A percentile compares a stretch with the other conserved stretches of the same genome.
These are phyloP conservation scores for Leucoraja ocellata DNA, from an alignment of 2,797 vertebrate species.

Conservation along the genomic window DNA sequence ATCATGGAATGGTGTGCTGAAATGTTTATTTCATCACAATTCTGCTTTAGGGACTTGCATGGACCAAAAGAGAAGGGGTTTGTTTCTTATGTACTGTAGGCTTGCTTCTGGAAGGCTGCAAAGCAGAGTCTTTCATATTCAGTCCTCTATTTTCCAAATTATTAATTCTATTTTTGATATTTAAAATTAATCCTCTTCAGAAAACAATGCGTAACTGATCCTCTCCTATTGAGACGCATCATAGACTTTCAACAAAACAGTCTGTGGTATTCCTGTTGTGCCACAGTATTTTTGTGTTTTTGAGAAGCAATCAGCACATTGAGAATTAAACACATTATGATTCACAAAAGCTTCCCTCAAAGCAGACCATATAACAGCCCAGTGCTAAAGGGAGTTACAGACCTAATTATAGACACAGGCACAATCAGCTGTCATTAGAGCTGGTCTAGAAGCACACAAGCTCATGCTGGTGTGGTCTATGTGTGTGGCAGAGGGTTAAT, in stretches of 20 bases:
- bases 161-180: not conserved
- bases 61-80: not conserved
- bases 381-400: not conserved
- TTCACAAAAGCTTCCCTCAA: not conserved
- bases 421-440: constrained; percentile 11
- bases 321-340: constrained; percentile 19
- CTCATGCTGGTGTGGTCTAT: constrained; percentile 1
- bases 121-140: no score
- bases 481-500: not conserved
- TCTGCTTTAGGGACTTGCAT: not conserved
- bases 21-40: not conserved
- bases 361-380: not conserved
- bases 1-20: not conserved
- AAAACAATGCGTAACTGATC: not conserved
- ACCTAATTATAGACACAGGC: constrained; percentile 36
- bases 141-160: not conserved
- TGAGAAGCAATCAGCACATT: not conserved
- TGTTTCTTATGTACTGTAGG: not conserved
- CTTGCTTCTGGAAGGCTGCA: not conserved
- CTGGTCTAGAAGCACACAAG: constrained; percentile 1
- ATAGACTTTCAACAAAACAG: not conserved
- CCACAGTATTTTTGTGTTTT: not conserved
- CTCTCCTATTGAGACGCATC: not conserved
- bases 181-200: not conserved
- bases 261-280: not conserved